phyloP scores from a whole-genome alignment of 2,888 invertebrate species.

The Cylindroiulus punctatus region DNA sequence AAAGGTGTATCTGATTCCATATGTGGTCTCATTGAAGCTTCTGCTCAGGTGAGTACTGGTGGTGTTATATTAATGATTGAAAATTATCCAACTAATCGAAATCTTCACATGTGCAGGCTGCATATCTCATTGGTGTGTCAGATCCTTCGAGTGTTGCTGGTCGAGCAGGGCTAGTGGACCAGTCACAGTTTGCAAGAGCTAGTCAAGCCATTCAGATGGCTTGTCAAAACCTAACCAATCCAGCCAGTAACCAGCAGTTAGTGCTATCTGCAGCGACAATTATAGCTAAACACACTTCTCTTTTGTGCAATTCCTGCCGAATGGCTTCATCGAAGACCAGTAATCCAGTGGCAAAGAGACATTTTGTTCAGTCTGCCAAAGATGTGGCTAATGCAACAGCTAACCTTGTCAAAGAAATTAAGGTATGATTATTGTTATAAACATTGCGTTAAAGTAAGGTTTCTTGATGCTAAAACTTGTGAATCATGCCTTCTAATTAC shows the following conservation, averaged over 20 bases:
- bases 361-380: slow-evolving; percentile 97
- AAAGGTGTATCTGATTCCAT: slow-evolving; percentile 86
- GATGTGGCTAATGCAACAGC: slow-evolving; percentile 97
- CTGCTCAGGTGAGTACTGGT: slow-evolving; percentile 75
- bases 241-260: slow-evolving; percentile 80
- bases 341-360: slow-evolving; percentile 91
- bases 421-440: slow-evolving; percentile 57
- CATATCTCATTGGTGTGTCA: slow-evolving; percentile 93
- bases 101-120: slow-evolving; percentile 70
- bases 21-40: slow-evolving; percentile 89
- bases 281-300: slow-evolving; percentile 95
- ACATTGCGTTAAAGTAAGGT: not conserved
- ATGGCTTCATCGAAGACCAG: slow-evolving; percentile 89
- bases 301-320: slow-evolving; percentile 94
- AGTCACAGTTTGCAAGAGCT: slow-evolving; percentile 85
- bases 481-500: not conserved
- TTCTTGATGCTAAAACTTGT: not conserved
- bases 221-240: slow-evolving; percentile 79
- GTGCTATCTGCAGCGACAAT: slow-evolving; percentile 86
- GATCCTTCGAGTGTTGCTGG: slow-evolving; percentile 91
- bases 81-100: not conserved
- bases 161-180: slow-evolving; percentile 87
- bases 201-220: slow-evolving; percentile 90
- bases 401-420: slow-evolving; percentile 92
- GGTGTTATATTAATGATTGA: not conserved